Base-by-base conservation (phyloP, 2,888 invertebrate genomes). In the Pristionchus entomophagus region DNA sequence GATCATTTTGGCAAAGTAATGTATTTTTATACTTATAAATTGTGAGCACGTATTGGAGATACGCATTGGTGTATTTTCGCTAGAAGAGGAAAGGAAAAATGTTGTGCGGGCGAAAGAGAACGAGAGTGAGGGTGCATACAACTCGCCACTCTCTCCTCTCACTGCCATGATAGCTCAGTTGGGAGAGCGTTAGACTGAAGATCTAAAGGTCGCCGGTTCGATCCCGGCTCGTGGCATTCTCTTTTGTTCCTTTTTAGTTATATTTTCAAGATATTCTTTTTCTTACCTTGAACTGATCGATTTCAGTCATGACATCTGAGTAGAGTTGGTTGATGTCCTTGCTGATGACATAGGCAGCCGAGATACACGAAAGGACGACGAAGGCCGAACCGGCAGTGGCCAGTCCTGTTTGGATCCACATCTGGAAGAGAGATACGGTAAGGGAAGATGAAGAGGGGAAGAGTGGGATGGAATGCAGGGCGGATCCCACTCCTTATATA, bases 181-280 rank as follows among this genome's bases (percentile, higher is more conserved):
- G 92, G 92, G 92, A 92, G 92, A 93, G 92, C 92, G 92, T 93
- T 91, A 92, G 92, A 93, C 92, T 93, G 92, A 92, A 92, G 92
- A 92, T 93, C 92, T 92, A 92, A 92, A 93, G 89, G 93, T 92
- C 92, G 88, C 92, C 91, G 92, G 92, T 92, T 92, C 92, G 91
- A 92, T 92, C 92, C 92, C 92, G 91, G 92, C 89, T 92, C 91
- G 91, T 88, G 92, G 92, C 92, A 92, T 86, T 85, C 26, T n/a
- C 2, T 73, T 73, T 73, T 73, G 73, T 10, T 19, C 8, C 5
- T 78, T 83, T 86, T 85, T 86, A 26, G 2, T 12, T 32, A 32
- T 3, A 62, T 51, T 29, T 83, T 29, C 56, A 22, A 6, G 22
- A 45, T 22, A n/a, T 22, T 29, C 14, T 14, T 6, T 8, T 10